phyloP scores from a whole-genome alignment of 2,888 invertebrate species.

The Lacanobia wlatinum region DNA sequence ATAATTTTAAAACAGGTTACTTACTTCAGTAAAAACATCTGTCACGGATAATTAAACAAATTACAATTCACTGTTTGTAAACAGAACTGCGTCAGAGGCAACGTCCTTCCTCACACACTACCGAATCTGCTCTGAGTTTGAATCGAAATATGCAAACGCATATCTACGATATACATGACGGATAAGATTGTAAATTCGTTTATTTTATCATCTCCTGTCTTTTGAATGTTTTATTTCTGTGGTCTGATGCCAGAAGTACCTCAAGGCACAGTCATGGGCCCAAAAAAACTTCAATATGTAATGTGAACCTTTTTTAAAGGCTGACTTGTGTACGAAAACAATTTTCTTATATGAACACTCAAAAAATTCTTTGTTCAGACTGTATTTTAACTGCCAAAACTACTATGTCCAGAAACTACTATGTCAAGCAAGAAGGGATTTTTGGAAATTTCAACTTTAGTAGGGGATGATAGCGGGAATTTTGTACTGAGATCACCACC shows the following conservation, averaged over 20 bases:
- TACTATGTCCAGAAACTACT: too few relatives aligned
- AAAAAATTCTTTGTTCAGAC: too few relatives aligned
- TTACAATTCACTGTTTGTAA: slow-evolving; percentile 3
- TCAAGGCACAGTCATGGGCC: too few relatives aligned
- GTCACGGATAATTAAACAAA: not conserved
- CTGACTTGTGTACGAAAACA: not conserved
- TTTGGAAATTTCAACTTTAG: too few relatives aligned
- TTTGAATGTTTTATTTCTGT: not conserved
- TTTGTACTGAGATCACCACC: too few relatives aligned
- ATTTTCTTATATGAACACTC: not conserved
- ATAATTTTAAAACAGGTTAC: not conserved
- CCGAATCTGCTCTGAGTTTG: slow-evolving; percentile 9
- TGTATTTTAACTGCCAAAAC: too few relatives aligned
- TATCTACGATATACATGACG: not conserved
- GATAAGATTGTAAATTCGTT: not conserved
- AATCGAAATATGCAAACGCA: not conserved
- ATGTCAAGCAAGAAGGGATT: too few relatives aligned
- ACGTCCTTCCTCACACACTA: slow-evolving; percentile 11
- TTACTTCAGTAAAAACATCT: not conserved
- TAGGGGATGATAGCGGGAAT: too few relatives aligned
- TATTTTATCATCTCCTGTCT: not conserved
- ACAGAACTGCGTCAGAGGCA: not conserved
- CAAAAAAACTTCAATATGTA: not conserved
- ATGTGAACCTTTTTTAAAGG: not conserved
- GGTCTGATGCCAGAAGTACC: not conserved